Evolutionary conservation across 2,113 vertebrate genomes (phyloP), one percentile per base, ranked within the genome.

Genomic region (Noctilio leporinus): DNA sequence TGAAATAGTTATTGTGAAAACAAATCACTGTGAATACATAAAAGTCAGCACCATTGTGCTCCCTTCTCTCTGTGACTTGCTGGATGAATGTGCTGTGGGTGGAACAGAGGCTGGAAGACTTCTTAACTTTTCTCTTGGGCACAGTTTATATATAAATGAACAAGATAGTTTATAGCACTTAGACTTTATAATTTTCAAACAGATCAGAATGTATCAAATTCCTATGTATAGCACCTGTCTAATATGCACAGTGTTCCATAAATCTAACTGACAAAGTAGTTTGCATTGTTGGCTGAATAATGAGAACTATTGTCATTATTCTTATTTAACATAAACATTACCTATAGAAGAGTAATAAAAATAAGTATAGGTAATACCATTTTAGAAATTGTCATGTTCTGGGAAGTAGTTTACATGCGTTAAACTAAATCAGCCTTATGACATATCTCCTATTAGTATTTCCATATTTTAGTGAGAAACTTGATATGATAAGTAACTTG

Each of bases 1-100:
- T 85, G 51, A 96, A 95, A 94, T 64, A 51, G 45, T 89, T 69
- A 95, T 87, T 85, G 4, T 89, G 45, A 81, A 92, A 92, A 78
- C 19, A 93, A 70, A 47, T 85, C 2, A 51, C 64, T 33, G 7
- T 70, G 5, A 80, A 47, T 84, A 57, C 14, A 70, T 67, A 59
- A 65, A 75, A 59, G 10, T 7, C 15, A 83, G 51, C 17, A 30
- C 28, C 65, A 4, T 20, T 59, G 10, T 47, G 17, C 5, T n/a
- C 3, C 7, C 6, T 92, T 55, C 40, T 51, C 15, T 90, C 43
- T 10, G 7, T 43, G 28, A 43, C 43, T 59, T 90, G 17, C 10
- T 51, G 6, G 7, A 40, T 70, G 11, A 83, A 49, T 45, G 55
- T 9, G 53, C 22, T 45, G 0, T 55, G 33, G 28, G 26, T 87